Base-by-base conservation (phyloP, 2,888 invertebrate species). In the Lamellibrachia columna region DNA sequence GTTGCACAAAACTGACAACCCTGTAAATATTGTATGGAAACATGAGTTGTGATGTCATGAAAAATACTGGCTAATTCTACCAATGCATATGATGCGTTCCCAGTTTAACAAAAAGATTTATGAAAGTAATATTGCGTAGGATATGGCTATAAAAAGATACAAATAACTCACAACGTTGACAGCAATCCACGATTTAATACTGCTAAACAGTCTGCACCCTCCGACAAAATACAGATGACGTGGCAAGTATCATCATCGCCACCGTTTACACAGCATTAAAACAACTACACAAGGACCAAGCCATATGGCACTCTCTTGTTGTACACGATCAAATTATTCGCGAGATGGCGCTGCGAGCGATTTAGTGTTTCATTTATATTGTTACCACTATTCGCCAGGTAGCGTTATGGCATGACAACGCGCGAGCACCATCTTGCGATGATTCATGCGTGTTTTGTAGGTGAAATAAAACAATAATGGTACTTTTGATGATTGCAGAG, bases 131-230 rank as follows among this genome's bases (percentile, higher is more conserved):
- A 40, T 40, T 1, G 40, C 1, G 40, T 40, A 40, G 40, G 40
- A 40, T 40, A 40, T 40, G 40, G 40, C 0, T 40, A 40, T 28
- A 28, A 28, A 28, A 28, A 40, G 40, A 40, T 40, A 40, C 40
- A 40, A 55, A 60, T 60, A 60, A 75, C 75, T 75, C 22, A 75
- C 6, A 75, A 2, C 40, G 40, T 60, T 75, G 2, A 75, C 75
- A 75, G 75, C 75, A 75, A 75, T 75, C 75, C n/a, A 75, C 75
- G 22, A 75, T 75, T 75, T 75, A 75, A 75, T 75, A 75, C 75
- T 75, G 75, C 75, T 22, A 75, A 75, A 75, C 15, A 75, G 75
- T 75, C 75, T 75, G 1, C n/a, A n/a, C 75, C 22, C 75, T 75
- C 75, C n/a, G 75, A 75, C 75, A 75, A 75, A 75, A 22, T 75